These are phyloP conservation scores for Cnemophilus loriae DNA, from an alignment of 2,113 vertebrate species.

Conservation along the genomic window DNA sequence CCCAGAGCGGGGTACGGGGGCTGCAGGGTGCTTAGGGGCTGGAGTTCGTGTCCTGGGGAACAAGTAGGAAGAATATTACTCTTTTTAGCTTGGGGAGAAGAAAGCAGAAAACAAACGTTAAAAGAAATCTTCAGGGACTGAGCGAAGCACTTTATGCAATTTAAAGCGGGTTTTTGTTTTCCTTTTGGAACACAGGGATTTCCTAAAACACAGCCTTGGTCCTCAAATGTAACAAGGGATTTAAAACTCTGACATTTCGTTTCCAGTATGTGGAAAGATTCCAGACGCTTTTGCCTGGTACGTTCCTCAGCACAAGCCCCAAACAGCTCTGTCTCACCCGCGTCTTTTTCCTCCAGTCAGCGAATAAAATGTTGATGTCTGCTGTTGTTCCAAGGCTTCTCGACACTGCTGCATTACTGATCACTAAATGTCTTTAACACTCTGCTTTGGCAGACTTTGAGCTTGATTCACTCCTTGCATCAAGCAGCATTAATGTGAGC, in stretches of 20 bases:
- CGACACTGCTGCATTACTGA: neutral
- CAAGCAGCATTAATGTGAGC: neutral
- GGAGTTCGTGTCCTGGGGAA: neutral
- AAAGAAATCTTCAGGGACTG: neutral
- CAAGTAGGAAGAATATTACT: neutral
- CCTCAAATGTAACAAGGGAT: neutral
- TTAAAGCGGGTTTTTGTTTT: neutral
- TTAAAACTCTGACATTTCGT: neutral
- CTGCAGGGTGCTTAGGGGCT: neutral
- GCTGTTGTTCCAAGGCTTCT: neutral
- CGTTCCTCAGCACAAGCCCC: neutral
- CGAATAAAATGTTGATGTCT: neutral
- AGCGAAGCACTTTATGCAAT: neutral
- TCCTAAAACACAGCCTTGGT: neutral
- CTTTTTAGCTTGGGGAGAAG: no score
- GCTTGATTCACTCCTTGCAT: neutral
- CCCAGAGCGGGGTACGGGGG: fast-evolving
- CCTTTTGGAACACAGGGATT: neutral
- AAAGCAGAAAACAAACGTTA: neutral
- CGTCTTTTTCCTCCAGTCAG: neutral
- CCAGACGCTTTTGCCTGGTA: neutral
- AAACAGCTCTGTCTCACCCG: neutral
- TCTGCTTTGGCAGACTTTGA: neutral
- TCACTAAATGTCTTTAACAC: no score
- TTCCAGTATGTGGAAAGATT: neutral